Evolutionary conservation across 2,797 vertebrate genomes (phyloP).

Genomic region (Cyclura pinguis): DNA sequence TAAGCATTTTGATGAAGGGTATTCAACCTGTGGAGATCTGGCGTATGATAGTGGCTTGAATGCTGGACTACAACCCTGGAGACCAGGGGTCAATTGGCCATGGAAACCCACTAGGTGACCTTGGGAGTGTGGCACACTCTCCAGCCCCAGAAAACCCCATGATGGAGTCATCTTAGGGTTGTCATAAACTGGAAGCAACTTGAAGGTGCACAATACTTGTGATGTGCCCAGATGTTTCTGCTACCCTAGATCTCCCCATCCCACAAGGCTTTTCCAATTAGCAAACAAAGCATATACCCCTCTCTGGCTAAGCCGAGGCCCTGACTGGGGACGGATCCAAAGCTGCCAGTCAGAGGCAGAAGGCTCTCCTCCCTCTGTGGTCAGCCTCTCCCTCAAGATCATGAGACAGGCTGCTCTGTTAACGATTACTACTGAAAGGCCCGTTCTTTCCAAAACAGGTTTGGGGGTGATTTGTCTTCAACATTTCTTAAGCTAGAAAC

Average conservation of each 20-base stretch:
- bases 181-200: too few species aligned
- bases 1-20: too few species aligned
- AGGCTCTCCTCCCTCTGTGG: too few species aligned
- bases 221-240: background rate
- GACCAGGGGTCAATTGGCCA: too few species aligned
- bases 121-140: too few species aligned
- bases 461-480: background rate
- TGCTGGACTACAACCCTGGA: too few species aligned
- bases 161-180: too few species aligned
- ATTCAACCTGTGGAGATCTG: too few species aligned
- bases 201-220: too few species aligned
- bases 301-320: background rate
- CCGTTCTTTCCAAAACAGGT: background rate
- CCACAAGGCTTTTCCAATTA: background rate
- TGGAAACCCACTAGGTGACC: too few species aligned
- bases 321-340: background rate
- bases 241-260: background rate
- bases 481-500: slow-evolving; percentile 2
- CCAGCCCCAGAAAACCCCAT: too few species aligned
- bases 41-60: too few species aligned
- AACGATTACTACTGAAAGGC: background rate
- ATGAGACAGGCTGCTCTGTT: background rate
- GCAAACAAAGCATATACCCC: background rate
- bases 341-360: background rate
- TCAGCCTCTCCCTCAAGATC: background rate